phyloP scores from a whole-genome alignment of 2,113 vertebrate genomes.

The Oenanthe melanoleuca region DNA sequence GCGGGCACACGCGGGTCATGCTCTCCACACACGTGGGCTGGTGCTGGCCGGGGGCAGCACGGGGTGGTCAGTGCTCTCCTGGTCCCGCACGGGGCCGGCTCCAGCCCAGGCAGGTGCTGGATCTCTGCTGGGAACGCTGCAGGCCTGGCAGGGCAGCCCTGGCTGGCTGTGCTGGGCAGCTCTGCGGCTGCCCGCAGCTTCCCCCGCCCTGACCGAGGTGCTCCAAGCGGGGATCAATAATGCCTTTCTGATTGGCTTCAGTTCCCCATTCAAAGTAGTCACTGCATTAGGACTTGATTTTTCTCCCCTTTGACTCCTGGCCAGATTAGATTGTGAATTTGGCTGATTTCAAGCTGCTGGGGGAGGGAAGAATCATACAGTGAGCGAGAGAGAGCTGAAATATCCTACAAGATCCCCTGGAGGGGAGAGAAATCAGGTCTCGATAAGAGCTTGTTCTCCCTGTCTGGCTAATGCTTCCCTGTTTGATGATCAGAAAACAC shows the following conservation, averaged over 20 bases:
- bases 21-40: background rate
- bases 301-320: conserved; percentile 47
- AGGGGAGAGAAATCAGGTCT: conserved; percentile 59
- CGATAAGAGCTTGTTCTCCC: conserved; percentile 62
- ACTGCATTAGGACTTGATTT: conserved; percentile 58
- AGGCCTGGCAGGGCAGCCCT: conserved; percentile 18
- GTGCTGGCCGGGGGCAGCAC: rapidly evolving
- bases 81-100: rapidly evolving
- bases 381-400: conserved; percentile 20
- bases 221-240: background rate
- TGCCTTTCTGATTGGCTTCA: conserved; percentile 58
- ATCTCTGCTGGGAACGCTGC: background rate
- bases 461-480: conserved; percentile 44
- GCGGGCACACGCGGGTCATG: background rate
- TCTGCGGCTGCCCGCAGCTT: background rate
- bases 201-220: background rate
- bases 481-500: conserved; percentile 57
- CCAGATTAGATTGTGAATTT: conserved; percentile 69
- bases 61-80: background rate
- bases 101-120: rapidly evolving
- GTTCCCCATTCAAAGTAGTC: conserved; percentile 25
- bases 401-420: conserved; percentile 64
- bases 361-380: conserved; percentile 44
- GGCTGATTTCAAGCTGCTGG: conserved; percentile 57
- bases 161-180: background rate